Base-by-base conservation (phyloP, 2,797 vertebrate genomes). In the Rhyacichthys aspro region DNA sequence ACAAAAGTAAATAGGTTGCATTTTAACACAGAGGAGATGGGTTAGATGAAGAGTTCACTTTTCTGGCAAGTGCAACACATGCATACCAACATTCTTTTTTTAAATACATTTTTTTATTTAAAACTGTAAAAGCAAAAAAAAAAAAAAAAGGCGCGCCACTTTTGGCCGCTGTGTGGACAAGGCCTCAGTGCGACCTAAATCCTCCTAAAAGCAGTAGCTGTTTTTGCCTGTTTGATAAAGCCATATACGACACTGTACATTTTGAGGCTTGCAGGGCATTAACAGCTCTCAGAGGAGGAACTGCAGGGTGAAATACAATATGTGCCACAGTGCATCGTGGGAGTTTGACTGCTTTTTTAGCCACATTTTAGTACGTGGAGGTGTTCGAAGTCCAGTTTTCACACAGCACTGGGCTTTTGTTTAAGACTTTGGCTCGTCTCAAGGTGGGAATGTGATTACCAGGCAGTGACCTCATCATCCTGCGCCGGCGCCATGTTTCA, bases 401-500 rank as follows among this genome's bases (percentile, higher is more conserved):
- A 56, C 56, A 66, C 60, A 62, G 55, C 32, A 1, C 53, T 76
- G 74, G 41, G 60, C 54, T 78, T 80, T 63, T 61, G 48, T 86
- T 85, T 86, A 80, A 79, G 72, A 67, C 71, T 45, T 79, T 89
- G 88, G 85, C 86, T 84, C 66, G 63, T 82, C 79, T 72, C 61
- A 78, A 88, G 88, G 89, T 89, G 90, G 89, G 82, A 91, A 91
- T 90, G 87, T 84, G 86, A 88, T 90, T 90, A 90, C 86, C 89
- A 89, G 85, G 88, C 86, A 67, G 83, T 92, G 91, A 92, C 87
- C 81, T 92, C 90, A 92, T 89, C 85, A 86, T 72, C 65, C 82
- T 82, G 86, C 81, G 82, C 82, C 80, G 82, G 85, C 76, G 88
- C 87, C 88, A 89, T 86, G 90, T 85, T 92, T 92, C 89, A 86